A percentile compares a stretch with the other conserved stretches of the same genome.
Evolutionary conservation across 2,888 invertebrate species (phyloP).

Genomic region (Pyrochroa serraticornis): DNA sequence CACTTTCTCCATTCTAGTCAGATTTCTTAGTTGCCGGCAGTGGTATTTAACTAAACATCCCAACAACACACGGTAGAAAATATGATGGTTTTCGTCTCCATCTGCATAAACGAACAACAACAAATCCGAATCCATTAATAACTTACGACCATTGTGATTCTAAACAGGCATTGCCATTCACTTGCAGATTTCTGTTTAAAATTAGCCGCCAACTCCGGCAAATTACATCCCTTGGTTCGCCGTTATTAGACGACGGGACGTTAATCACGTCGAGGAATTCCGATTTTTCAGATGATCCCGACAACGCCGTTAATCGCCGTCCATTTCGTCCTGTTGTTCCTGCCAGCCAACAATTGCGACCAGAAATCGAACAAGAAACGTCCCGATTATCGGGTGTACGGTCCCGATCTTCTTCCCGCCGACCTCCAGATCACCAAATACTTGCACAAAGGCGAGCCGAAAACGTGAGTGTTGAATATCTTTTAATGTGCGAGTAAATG

Average conservation of each 20-base stretch:
- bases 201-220: too few relatives aligned
- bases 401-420: constrained; percentile 43
- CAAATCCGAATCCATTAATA: constrained; percentile 19
- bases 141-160: constrained; percentile 17
- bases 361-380: constrained; percentile 12
- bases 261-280: too few relatives aligned
- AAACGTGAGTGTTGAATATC: constrained; percentile 48
- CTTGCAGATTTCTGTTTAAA: constrained; percentile 2
- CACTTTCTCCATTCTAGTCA: too few relatives aligned
- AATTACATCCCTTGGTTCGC: too few relatives aligned
- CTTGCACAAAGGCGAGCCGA: constrained; percentile 45
- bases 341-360: constrained; percentile 3
- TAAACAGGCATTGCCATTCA: constrained; percentile 7
- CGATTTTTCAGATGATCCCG: neutral
- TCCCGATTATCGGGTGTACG: constrained; percentile 33
- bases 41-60: too few relatives aligned
- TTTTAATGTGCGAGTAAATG: neutral
- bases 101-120: constrained; percentile 5
- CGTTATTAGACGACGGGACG: too few relatives aligned
- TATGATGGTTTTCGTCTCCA: too few relatives aligned
- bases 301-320: constrained; percentile 1
- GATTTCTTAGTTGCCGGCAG: neutral
- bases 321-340: constrained; percentile 2
- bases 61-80: too few relatives aligned
- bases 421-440: constrained; percentile 51